phyloP scores from a whole-genome alignment of 2,888 invertebrate genomes.

The Himalopsyche tibetana region DNA sequence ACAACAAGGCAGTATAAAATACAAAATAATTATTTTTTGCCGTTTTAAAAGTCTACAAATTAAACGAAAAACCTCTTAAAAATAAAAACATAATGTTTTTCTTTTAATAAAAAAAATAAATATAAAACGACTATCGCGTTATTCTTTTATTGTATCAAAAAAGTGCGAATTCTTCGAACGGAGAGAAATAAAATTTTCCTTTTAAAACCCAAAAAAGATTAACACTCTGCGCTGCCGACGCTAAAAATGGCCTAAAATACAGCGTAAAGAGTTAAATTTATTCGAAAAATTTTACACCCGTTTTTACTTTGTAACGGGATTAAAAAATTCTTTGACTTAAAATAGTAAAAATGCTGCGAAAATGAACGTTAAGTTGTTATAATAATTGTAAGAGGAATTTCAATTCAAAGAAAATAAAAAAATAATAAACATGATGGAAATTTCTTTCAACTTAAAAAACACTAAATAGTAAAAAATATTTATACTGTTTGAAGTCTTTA shows the following conservation, averaged over 20 bases:
- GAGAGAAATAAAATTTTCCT: neutral
- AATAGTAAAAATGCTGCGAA: neutral
- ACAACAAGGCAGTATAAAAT: neutral
- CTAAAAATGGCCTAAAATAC: slow-evolving; percentile 14
- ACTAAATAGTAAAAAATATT: too few relatives aligned
- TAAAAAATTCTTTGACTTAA: neutral
- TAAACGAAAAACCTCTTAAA: slow-evolving; percentile 12
- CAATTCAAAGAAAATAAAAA: neutral
- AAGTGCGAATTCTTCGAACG: slow-evolving; percentile 19
- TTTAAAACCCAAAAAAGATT: slow-evolving; percentile 12
- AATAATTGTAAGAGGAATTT: slow-evolving; percentile 63
- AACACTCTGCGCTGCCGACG: neutral
- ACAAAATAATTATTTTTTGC: slow-evolving; percentile 1
- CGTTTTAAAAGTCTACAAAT: slow-evolving; percentile 33
- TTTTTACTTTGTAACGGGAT: slow-evolving; percentile 1
- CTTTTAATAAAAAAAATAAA: slow-evolving; percentile 29
- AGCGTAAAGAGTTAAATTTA: slow-evolving; percentile 5
- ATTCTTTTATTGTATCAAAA: slow-evolving; percentile 34
- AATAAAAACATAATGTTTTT: slow-evolving; percentile 33
- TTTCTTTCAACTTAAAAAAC: too few relatives aligned
- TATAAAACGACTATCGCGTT: slow-evolving; percentile 14
- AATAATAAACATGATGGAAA: too few relatives aligned
- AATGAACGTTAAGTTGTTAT: slow-evolving; percentile 59
- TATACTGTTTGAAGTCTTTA: too few relatives aligned
- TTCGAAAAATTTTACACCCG: neutral